Evolutionary conservation across 2,888 invertebrate genomes (phyloP).

Genomic region (Gisinianus flammeolus): DNA sequence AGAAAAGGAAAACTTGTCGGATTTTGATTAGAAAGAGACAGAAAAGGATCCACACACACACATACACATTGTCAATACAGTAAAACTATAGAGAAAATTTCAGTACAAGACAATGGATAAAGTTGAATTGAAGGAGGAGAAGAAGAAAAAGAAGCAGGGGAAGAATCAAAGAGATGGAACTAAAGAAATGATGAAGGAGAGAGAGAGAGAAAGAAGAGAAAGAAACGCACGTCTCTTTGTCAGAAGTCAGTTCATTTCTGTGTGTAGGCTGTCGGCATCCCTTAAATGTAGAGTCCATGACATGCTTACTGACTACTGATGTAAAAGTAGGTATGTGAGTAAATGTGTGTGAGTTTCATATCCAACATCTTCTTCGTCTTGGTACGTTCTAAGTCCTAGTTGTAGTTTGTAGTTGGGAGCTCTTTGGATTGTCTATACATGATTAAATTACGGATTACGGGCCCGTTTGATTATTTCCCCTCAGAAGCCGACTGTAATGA

Average conservation of each 20-base stretch:
- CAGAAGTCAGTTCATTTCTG: background rate
- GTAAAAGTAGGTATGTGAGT: no score
- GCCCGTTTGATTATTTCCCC: constrained; percentile 24
- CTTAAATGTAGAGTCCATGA: background rate
- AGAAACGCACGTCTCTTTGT: background rate
- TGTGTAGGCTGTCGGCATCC: background rate
- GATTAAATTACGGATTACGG: constrained; percentile 20
- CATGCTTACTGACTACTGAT: background rate
- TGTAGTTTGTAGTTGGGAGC: no score
- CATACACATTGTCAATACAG: no score
- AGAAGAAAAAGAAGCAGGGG: background rate
- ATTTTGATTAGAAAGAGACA: background rate
- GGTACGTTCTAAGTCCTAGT: no score
- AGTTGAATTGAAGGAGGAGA: background rate
- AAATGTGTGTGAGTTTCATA: no score
- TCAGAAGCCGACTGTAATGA: constrained; percentile 14
- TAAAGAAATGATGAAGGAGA: background rate
- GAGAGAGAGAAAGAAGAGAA: background rate
- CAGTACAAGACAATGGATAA: background rate
- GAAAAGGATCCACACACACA: no score
- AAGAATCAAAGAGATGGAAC: background rate
- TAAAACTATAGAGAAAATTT: no score
- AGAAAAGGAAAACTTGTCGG: background rate
- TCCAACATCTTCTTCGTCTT: no score
- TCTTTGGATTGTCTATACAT: background rate